Base-by-base conservation (phyloP, 2,113 vertebrate genomes). In the Candoia aspera region DNA sequence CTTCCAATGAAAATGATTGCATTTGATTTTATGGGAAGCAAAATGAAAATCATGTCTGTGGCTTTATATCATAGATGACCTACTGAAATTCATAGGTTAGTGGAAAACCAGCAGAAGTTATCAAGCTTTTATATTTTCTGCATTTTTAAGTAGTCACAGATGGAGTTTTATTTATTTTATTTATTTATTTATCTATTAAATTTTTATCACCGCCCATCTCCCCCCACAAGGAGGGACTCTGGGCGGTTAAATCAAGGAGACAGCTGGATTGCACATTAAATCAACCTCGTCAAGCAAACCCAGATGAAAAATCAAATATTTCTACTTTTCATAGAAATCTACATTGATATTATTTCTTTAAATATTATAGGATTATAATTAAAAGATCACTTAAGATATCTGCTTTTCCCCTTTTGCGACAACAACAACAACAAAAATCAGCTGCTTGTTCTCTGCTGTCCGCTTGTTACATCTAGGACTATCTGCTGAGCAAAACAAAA, bases 401-500 rank as follows among this genome's bases (percentile, higher is more conserved):
- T 83, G 4, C 53, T 83, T 57, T 54, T 59, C 6, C 94, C 93
- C 88, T 95, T 97, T 96, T 93, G 49, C 49, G 6, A 49, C 49
- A 49, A 49, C 49, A 49, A 49, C 46, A 95, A 96, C 93, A 96
- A 92, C n/a, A n/a, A 95, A 94, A 53, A 93, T 89, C 96, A 79
- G 92, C 91, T 91, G 95, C 94, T 49, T 94, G 93, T 88, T 90
- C 42, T 94, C 90, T 93, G 42, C 84, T 84, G 94, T 93, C 95
- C 91, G 96, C 29, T 96, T 89, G 87, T 84, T 90, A 92, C 91
- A 94, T 58, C 93, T 94, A 96, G 83, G 95, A 93, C 85, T 90
- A 91, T 96, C 94, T 96, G 90, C 92, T 97, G 96, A 92, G 92
- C 91, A 91, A 95, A 94, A 53, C 94, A 95, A 42, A 42, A 42